A percentile compares a stretch with the other conserved stretches of the same genome.
Conservation (phyloP, 2,113 vertebrate genomes). For the Edolisoma coerulescens region DNA sequence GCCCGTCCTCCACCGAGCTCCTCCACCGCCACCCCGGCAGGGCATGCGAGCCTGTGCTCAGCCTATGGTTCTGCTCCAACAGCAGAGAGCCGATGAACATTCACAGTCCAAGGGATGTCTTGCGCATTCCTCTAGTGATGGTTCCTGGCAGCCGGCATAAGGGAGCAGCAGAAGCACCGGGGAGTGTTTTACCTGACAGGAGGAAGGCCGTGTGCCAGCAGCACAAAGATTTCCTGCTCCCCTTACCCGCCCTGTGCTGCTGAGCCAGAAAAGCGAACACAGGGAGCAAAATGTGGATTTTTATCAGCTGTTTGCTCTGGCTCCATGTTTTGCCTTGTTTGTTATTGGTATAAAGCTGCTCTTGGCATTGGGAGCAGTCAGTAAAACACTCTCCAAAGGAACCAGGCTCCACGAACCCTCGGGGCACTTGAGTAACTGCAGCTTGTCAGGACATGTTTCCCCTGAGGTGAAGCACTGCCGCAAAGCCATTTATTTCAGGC, state of each 20-base stretch:
- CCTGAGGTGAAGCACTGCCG: neutral
- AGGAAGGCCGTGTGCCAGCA: neutral
- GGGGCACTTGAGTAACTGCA: neutral
- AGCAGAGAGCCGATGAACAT: neutral
- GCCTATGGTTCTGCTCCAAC: rapidly evolving
- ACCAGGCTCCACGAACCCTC: neutral
- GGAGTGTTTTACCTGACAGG: neutral
- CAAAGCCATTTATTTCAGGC: neutral
- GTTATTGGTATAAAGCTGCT: neutral
- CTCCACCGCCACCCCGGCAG: rapidly evolving
- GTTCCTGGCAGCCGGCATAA: neutral
- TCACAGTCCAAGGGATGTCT: neutral
- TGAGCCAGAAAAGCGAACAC: neutral
- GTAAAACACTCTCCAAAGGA: neutral
- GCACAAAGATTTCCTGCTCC: neutral
- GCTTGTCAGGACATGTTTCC: neutral
- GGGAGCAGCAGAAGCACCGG: neutral
- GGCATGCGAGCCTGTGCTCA: rapidly evolving
- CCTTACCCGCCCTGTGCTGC: neutral
- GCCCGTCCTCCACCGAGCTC: neutral
- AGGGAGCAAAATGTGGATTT: neutral
- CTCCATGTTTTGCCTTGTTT: neutral
- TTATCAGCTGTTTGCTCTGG: neutral
- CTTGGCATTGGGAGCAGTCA: neutral
- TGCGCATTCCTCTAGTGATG: neutral